These are phyloP conservation scores for Trichomalopsis sarcophagae DNA, from an alignment of 1,140 invertebrate species.

Conservation along the genomic window DNA sequence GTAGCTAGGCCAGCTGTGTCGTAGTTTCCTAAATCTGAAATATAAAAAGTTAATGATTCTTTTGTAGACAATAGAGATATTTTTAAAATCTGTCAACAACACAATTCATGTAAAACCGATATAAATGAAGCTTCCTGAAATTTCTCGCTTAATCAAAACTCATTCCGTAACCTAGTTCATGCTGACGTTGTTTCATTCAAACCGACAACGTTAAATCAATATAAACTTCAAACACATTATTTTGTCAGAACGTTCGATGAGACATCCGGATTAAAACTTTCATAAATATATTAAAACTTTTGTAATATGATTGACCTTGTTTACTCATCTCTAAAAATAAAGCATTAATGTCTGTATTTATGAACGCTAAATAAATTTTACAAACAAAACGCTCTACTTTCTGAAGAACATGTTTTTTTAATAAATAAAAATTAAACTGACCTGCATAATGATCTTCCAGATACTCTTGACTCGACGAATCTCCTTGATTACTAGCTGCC, in stretches of 20 bases:
- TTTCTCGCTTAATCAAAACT: too few relatives aligned
- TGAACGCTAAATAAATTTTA: neutral
- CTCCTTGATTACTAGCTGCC: constrained; percentile 78
- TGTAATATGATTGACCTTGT: neutral
- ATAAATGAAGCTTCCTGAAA: too few relatives aligned
- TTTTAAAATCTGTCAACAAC: too few relatives aligned
- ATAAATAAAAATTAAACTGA: constrained; percentile 45
- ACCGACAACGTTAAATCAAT: neutral
- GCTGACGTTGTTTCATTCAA: neutral
- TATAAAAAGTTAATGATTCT: neutral
- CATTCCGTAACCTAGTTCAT: too few relatives aligned
- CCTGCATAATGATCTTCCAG: constrained; percentile 75
- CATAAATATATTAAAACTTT: neutral
- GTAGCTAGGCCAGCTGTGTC: constrained; percentile 71
- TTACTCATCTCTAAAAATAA: neutral
- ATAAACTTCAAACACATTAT: neutral
- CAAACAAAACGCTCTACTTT: neutral
- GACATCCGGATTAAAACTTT: neutral
- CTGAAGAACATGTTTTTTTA: neutral
- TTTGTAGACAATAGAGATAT: neutral
- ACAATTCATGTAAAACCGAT: too few relatives aligned
- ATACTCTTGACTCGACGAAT: constrained; percentile 78
- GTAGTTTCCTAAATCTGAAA: constrained; percentile 70
- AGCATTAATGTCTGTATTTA: neutral
- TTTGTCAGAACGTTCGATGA: neutral